Evolutionary conservation across 2,797 vertebrate species (phyloP).

Genomic region (Miichthys miiuy): DNA sequence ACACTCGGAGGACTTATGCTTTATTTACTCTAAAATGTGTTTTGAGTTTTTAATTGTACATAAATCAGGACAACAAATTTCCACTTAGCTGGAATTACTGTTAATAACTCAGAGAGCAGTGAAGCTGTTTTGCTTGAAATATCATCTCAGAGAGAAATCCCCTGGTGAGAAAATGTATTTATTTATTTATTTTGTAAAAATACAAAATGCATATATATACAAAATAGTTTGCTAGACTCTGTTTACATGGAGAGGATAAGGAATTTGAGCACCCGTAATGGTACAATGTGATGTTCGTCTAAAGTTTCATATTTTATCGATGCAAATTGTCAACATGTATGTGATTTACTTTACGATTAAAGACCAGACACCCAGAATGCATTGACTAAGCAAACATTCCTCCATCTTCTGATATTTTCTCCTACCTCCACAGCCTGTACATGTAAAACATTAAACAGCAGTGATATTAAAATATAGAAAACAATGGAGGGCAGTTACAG

Average conservation of each 20-base stretch:
- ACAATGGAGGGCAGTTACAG: constrained; percentile 11
- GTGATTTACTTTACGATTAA: background rate
- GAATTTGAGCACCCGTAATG: background rate
- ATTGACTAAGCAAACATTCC: constrained; percentile 19
- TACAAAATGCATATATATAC: background rate
- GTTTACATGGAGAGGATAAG: background rate
- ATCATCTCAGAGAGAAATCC: background rate
- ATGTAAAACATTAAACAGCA: constrained; percentile 45
- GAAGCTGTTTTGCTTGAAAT: constrained; percentile 55
- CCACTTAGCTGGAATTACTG: constrained; percentile 36
- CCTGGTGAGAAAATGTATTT: background rate
- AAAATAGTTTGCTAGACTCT: background rate
- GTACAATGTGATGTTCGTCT: background rate
- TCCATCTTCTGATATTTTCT: constrained; percentile 8
- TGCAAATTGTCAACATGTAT: background rate
- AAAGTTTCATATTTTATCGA: background rate
- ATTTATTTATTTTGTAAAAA: too few relatives aligned
- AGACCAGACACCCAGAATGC: constrained; percentile 4
- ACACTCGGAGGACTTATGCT: constrained; percentile 11
- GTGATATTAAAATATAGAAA: constrained; percentile 20
- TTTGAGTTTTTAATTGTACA: constrained; percentile 45
- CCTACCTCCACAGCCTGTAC: constrained; percentile 9
- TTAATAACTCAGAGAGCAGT: constrained; percentile 53
- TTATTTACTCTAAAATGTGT: constrained; percentile 31
- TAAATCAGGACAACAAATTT: constrained; percentile 45